Evolutionary conservation across 2,888 invertebrate genomes (phyloP), one percentile per base, ranked within the genome.

Genomic region (Steinernema hermaphroditum): DNA sequence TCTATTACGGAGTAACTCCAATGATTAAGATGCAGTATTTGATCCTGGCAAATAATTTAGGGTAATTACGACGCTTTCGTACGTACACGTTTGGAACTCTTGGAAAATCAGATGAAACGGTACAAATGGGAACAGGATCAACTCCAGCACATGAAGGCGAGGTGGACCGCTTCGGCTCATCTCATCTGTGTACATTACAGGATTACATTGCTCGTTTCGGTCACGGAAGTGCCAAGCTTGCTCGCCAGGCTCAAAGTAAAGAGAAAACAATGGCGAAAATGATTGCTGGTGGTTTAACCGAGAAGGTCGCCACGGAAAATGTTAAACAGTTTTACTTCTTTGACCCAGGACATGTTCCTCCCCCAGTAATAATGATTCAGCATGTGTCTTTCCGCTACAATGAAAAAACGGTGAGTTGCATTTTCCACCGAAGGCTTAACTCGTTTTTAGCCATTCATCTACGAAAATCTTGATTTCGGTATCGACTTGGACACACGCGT

Each of bases 91-190:
- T 90, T 92, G 90, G 98, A 99, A 87, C 89, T 96, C 82, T 89
- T 96, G 77, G 98, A 98, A 88, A 98, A 98, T 88, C 98, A 99
- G 89, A 93, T 93, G 91, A 99, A 99, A 88, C 94, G 94, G 86
- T 98, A 96, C 89, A 94, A 96, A 86, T 98, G 98, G 98, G 97
- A 99, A 88, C 98, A 99, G 88, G 95, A 96, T 88, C 97, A 98
- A 89, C 97, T 99, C 78, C 91, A 94, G 75, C 94, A 98, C 86
- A 99, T 98, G 97, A 98, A 98, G 91, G 93, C 92, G n/a, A n/a
- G n/a, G n/a, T n/a, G n/a, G n/a, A n/a, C n/a, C n/a, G n/a, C n/a
- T n/a, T n/a, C n/a, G n/a, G n/a, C n/a, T 6, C 14, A n/a, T 41
- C 34, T 43, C 12, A 68, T 34, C n/a, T 29, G 1, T 29, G 8